Conservation (phyloP, 2,888 invertebrate species). For the Ligdia adustata region DNA sequence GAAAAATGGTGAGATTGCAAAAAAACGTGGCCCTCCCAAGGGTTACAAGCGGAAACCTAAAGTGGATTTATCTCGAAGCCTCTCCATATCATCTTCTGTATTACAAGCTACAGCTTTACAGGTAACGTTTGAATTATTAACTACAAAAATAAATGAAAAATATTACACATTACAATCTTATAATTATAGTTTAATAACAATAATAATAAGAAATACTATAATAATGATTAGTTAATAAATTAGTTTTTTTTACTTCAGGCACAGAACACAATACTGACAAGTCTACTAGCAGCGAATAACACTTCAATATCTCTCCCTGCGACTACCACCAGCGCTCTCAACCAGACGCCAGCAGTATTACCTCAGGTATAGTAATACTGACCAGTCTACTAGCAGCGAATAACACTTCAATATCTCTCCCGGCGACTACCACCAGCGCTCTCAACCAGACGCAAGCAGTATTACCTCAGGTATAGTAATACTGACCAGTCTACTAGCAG, state of each 20-base stretch:
- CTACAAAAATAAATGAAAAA: background rate
- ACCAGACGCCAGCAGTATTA: too few relatives aligned
- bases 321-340: slow-evolving; percentile 12
- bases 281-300: slow-evolving; percentile 62
- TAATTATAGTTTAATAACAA: too few relatives aligned
- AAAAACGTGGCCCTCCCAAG: slow-evolving; percentile 75
- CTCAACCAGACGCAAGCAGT: too few relatives aligned
- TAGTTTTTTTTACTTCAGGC: slow-evolving; percentile 49
- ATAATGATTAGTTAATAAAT: background rate
- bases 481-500: too few relatives aligned
- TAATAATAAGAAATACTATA: background rate
- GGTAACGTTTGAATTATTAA: slow-evolving; percentile 41
- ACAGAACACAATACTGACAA: slow-evolving; percentile 71
- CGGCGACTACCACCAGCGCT: too few relatives aligned
- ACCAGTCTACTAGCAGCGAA: too few relatives aligned
- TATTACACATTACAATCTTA: too few relatives aligned
- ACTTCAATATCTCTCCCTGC: slow-evolving; percentile 40
- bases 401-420: too few relatives aligned
- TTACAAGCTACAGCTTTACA: slow-evolving; percentile 42
- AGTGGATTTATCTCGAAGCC: slow-evolving; percentile 59
- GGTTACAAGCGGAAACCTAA: slow-evolving; percentile 78
- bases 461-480: too few relatives aligned
- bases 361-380: too few relatives aligned
- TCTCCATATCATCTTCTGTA: slow-evolving; percentile 47
- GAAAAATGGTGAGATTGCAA: slow-evolving; percentile 76